These are phyloP conservation scores for Nomada fucata DNA, from an alignment of 2,888 invertebrate genomes.

Conservation along the genomic window DNA sequence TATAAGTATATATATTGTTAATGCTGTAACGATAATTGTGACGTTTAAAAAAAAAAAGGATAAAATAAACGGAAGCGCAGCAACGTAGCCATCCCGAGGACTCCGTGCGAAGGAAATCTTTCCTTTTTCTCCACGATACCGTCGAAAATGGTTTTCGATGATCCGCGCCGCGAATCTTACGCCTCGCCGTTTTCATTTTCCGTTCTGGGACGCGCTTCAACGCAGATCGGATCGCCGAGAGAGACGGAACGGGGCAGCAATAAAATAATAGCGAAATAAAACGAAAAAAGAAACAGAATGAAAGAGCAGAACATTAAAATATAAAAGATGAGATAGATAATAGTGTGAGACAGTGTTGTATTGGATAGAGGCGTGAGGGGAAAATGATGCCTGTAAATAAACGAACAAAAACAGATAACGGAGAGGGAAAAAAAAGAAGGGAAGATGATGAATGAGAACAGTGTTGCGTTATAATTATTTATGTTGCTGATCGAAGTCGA, in stretches of 20 bases:
- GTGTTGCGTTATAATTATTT: constrained; percentile 80
- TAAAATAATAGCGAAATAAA: constrained; percentile 31
- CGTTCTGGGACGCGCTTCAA: constrained; percentile 34
- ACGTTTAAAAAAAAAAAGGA: constrained; percentile 14
- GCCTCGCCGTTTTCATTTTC: constrained; percentile 47
- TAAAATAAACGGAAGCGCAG: constrained; percentile 24
- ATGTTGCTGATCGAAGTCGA: constrained; percentile 78
- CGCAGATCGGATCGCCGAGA: constrained; percentile 19
- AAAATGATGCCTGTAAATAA: constrained; percentile 77
- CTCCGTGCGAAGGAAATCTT: neutral
- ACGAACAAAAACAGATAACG: constrained; percentile 28
- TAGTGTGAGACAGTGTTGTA: constrained; percentile 17
- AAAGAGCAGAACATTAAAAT: constrained; percentile 6
- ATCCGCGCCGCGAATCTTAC: constrained; percentile 63
- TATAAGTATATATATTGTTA: constrained; percentile 46
- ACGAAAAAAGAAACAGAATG: neutral
- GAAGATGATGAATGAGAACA: constrained; percentile 61
- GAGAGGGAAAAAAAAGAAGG: constrained; percentile 9
- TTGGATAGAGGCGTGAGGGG: constrained; percentile 26
- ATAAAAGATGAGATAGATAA: constrained; percentile 13
- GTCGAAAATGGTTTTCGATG: constrained; percentile 34
- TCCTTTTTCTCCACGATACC: neutral
- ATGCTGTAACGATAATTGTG: constrained; percentile 6
- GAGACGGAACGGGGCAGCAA: constrained; percentile 50
- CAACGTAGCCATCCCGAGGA: constrained; percentile 33